Evolutionary conservation across 2,797 vertebrate species (phyloP).

Genomic region (Enteromius mattozi): DNA sequence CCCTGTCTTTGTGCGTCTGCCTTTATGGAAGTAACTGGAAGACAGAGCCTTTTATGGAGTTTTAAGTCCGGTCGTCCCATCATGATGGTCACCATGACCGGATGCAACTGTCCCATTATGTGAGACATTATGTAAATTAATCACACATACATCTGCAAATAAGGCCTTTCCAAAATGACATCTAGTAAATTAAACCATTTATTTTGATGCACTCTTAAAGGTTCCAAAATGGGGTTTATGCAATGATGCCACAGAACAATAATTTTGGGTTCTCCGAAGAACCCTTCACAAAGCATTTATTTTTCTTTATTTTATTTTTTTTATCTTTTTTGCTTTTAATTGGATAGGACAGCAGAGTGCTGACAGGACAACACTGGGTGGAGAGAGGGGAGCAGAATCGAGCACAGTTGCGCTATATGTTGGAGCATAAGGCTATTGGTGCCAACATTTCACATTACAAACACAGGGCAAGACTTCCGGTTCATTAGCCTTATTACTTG

Average conservation of each 20-base stretch:
- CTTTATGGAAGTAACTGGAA: constrained; percentile 4
- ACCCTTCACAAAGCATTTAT: background rate
- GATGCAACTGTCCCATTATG: background rate
- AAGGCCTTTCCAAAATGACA: background rate
- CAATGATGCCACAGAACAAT: background rate
- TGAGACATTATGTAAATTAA: background rate
- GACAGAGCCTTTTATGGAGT: background rate
- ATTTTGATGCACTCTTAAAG: background rate
- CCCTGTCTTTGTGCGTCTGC: background rate
- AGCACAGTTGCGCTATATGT: too few species aligned
- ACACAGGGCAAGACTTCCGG: too few species aligned
- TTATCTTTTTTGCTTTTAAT: background rate
- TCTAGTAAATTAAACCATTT: background rate
- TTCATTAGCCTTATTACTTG: too few species aligned
- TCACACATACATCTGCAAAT: background rate
- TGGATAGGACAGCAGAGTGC: background rate
- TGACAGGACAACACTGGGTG: too few species aligned
- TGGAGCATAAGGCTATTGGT: too few species aligned
- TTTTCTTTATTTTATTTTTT: too few species aligned
- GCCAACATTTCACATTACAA: too few species aligned
- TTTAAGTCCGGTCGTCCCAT: background rate
- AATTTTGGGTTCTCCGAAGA: background rate
- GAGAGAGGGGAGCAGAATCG: too few species aligned
- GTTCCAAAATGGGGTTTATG: background rate
- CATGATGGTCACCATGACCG: background rate